These are phyloP conservation scores for Orientallactaga bullata DNA, from an alignment of 2,113 vertebrate genomes.

Conservation along the genomic window DNA sequence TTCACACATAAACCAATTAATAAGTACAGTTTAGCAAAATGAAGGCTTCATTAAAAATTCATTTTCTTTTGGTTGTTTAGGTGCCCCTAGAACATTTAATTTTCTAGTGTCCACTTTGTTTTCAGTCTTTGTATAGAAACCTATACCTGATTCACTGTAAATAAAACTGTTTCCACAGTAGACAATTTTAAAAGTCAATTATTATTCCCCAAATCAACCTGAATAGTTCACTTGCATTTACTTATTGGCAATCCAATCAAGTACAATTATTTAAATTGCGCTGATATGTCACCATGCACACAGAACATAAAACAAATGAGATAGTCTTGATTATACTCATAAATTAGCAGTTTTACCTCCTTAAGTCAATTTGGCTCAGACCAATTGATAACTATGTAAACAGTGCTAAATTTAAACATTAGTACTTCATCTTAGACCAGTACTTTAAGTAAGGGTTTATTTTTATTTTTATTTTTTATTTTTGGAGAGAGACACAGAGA, in stretches of 20 bases:
- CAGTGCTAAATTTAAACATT: slow-evolving; percentile 69
- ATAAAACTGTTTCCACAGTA: not conserved
- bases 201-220: not conserved
- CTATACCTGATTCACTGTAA: slow-evolving; percentile 12
- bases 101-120: not conserved
- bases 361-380: slow-evolving; percentile 37
- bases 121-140: not conserved
- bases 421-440: slow-evolving; percentile 90
- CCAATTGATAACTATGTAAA: slow-evolving; percentile 44
- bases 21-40: not conserved
- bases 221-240: not conserved
- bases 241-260: slow-evolving; percentile 10
- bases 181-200: not conserved
- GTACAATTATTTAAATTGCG: slow-evolving; percentile 47
- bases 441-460: slow-evolving; percentile 95
- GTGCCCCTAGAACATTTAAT: slow-evolving; percentile 47
- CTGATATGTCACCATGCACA: slow-evolving; percentile 84
- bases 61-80: slow-evolving; percentile 49
- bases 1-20: not conserved
- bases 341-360: slow-evolving; percentile 56
- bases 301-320: slow-evolving; percentile 71
- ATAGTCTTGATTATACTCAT: slow-evolving; percentile 24
- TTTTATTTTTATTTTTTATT: too few relatives aligned
- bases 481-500: too few relatives aligned
- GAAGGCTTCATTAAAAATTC: slow-evolving; percentile 10